Percentiles rank a stretch among this genome's conserved stretches.
Evolutionary conservation across 2,888 invertebrate genomes (phyloP).

Genomic region (Stegana nigrithorax): DNA sequence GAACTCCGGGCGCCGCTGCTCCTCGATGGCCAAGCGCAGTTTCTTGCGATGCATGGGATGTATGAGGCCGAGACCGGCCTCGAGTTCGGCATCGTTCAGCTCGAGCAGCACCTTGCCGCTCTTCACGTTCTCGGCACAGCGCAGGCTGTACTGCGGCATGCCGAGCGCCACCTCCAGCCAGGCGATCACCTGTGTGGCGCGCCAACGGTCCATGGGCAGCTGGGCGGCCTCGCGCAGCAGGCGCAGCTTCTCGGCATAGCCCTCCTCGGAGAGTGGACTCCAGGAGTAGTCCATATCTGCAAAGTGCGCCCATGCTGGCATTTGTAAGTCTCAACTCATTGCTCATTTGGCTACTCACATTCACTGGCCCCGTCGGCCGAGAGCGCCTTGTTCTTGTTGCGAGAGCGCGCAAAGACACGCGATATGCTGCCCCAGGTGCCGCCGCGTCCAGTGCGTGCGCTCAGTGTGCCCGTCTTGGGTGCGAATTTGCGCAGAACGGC

Average conservation of each 20-base stretch:
- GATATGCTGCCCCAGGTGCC: constrained; percentile 92
- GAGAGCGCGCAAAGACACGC: constrained; percentile 86
- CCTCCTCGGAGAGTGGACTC: constrained; percentile 68
- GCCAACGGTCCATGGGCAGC: constrained; percentile 90
- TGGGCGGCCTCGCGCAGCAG: constrained; percentile 83
- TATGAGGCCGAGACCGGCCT: constrained; percentile 88
- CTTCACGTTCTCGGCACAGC: constrained; percentile 93
- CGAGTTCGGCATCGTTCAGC: constrained; percentile 90
- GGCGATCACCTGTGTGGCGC: constrained; percentile 91
- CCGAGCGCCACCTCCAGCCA: constrained; percentile 95
- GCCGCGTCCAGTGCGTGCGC: constrained; percentile 74
- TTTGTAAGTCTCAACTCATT: constrained; percentile 32
- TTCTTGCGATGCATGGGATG: constrained; percentile 96
- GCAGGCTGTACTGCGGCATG: constrained; percentile 92
- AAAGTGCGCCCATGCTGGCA: not conserved
- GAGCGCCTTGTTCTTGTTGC: constrained; percentile 81
- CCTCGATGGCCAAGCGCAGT: constrained; percentile 91
- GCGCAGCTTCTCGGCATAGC: constrained; percentile 67
- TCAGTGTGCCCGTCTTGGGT: constrained; percentile 65
- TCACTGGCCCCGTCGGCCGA: constrained; percentile 71
- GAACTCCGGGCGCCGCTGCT: constrained; percentile 86
- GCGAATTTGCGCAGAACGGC: constrained; percentile 67
- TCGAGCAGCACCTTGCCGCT: constrained; percentile 95
- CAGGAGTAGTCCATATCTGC: constrained; percentile 66
- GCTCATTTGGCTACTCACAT: no score